Conservation (phyloP, 1,140 invertebrate species). For the Panagrolaimus sp. region DNA sequence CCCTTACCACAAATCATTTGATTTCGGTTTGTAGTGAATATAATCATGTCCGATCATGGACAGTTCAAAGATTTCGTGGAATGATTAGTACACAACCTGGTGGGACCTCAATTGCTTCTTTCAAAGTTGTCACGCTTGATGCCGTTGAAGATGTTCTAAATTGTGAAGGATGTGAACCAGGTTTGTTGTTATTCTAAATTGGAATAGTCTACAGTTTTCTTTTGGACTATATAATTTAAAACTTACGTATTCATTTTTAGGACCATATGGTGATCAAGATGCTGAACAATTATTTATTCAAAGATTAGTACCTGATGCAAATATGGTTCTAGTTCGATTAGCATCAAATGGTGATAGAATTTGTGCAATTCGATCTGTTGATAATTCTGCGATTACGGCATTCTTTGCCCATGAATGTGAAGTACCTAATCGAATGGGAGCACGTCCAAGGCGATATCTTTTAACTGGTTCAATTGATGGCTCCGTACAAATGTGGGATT, state of each 20-base stretch:
- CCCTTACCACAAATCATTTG: slow-evolving; percentile 88
- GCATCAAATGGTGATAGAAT: slow-evolving; percentile 84
- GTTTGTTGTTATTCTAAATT: too few relatives aligned
- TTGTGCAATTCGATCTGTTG: slow-evolving; percentile 67
- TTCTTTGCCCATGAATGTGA: slow-evolving; percentile 96
- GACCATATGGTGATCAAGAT: slow-evolving; percentile 92
- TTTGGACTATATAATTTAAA: neutral
- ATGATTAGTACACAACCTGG: slow-evolving; percentile 96
- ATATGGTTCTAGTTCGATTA: slow-evolving; percentile 83
- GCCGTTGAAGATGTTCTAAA: slow-evolving; percentile 67
- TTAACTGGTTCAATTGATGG: slow-evolving; percentile 91
- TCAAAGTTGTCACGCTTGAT: slow-evolving; percentile 86
- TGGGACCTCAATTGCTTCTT: slow-evolving; percentile 87
- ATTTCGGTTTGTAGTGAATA: slow-evolving; percentile 95
- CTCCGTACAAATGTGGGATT: slow-evolving; percentile 88
- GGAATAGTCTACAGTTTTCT: too few relatives aligned
- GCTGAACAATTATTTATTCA: slow-evolving; percentile 96
- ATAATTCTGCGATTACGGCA: slow-evolving; percentile 84
- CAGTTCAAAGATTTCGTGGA: slow-evolving; percentile 81
- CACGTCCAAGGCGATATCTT: slow-evolving; percentile 79
- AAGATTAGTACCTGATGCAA: slow-evolving; percentile 90
- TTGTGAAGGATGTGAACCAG: slow-evolving; percentile 37
- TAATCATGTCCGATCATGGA: slow-evolving; percentile 94
- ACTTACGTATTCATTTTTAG: slow-evolving; percentile 62
- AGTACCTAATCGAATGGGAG: slow-evolving; percentile 80